Evolutionary conservation across 2,888 invertebrate genomes (phyloP).

Genomic region (Prenolepis imparis): DNA sequence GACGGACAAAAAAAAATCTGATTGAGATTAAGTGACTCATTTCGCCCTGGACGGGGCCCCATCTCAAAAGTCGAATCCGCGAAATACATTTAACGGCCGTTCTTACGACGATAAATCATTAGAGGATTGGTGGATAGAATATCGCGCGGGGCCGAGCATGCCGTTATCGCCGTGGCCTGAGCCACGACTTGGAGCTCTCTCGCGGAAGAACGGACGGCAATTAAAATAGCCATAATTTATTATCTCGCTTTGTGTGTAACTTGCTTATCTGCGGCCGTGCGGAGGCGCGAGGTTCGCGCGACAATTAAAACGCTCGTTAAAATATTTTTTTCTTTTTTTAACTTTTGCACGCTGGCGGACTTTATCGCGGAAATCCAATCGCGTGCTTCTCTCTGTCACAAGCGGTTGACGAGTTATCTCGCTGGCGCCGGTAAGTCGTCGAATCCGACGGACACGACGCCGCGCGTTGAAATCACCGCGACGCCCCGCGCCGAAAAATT

Average conservation of each 20-base stretch:
- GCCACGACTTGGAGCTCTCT: constrained; percentile 63
- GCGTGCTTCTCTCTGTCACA: constrained; percentile 37
- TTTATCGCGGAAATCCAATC: constrained; percentile 40
- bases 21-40: constrained; percentile 49
- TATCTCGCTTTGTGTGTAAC: constrained; percentile 67
- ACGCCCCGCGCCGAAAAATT: constrained; percentile 18
- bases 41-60: constrained; percentile 19
- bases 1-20: constrained; percentile 19
- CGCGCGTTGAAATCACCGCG: constrained; percentile 83
- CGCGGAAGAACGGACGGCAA: constrained; percentile 72
- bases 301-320: constrained; percentile 63
- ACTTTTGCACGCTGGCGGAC: neutral
- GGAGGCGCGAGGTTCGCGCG: constrained; percentile 29
- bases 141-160: constrained; percentile 63
- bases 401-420: constrained; percentile 68
- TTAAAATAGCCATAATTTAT: constrained; percentile 76
- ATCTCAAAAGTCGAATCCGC: constrained; percentile 48
- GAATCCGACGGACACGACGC: constrained; percentile 80
- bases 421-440: constrained; percentile 52
- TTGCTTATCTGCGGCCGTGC: constrained; percentile 44
- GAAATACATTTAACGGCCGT: constrained; percentile 64
- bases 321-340: neutral
- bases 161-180: constrained; percentile 68
- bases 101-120: constrained; percentile 72
- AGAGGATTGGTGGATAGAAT: constrained; percentile 70